These are phyloP conservation scores for Sialis lutaria DNA, from an alignment of 2,888 invertebrate genomes.

Conservation along the genomic window DNA sequence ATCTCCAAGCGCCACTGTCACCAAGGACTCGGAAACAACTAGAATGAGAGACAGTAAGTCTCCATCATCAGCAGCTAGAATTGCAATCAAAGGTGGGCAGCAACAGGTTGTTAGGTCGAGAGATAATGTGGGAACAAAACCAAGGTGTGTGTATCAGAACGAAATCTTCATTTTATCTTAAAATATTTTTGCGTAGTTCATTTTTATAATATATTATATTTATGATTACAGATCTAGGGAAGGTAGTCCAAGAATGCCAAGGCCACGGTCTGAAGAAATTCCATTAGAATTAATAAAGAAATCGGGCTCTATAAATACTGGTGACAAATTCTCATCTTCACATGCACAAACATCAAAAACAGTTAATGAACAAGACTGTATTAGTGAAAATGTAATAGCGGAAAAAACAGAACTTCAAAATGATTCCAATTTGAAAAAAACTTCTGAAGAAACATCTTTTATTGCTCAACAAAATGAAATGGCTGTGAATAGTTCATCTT, in stretches of 20 bases:
- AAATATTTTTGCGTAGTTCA: not conserved
- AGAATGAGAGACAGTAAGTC: not conserved
- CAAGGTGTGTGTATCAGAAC: not conserved
- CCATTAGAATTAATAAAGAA: slow-evolving; percentile 62
- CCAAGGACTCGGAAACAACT: slow-evolving; percentile 16
- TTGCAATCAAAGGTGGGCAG: not conserved
- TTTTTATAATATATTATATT: not conserved
- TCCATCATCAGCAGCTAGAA: not conserved
- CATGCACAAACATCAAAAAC: slow-evolving; percentile 27
- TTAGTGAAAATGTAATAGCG: slow-evolving; percentile 9
- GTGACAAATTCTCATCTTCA: slow-evolving; percentile 25
- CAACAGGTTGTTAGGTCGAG: slow-evolving; percentile 21
- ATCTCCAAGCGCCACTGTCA: slow-evolving; percentile 21
- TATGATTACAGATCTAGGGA: slow-evolving; percentile 38
- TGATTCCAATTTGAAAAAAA: slow-evolving; percentile 13
- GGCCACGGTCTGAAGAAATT: slow-evolving; percentile 64
- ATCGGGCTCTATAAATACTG: slow-evolving; percentile 30
- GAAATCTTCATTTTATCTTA: not conserved
- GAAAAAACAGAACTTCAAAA: slow-evolving; percentile 10
- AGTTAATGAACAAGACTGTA: slow-evolving; percentile 1
- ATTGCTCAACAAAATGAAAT: slow-evolving; percentile 34
- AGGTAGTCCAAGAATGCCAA: slow-evolving; percentile 50
- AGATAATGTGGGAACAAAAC: slow-evolving; percentile 2
- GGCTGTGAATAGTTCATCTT: slow-evolving; percentile 19
- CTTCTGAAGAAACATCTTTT: slow-evolving; percentile 67